phyloP scores from a whole-genome alignment of 2,113 vertebrate species.

The Seriola dumerili region DNA sequence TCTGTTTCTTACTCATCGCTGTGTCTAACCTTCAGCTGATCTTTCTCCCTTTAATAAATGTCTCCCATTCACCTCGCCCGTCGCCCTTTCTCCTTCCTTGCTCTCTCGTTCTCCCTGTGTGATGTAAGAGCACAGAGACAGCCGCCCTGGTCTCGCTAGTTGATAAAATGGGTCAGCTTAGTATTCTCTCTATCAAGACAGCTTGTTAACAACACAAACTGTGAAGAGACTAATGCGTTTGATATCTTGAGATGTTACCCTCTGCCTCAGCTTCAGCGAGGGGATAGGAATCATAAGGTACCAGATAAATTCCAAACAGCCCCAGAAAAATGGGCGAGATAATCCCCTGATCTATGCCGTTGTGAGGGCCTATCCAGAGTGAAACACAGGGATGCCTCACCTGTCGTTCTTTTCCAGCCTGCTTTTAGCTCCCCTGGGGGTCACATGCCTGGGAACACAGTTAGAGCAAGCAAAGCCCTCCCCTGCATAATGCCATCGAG shows the following conservation, averaged over 20 bases:
- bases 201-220: slow-evolving; percentile 64
- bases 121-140: slow-evolving; percentile 60
- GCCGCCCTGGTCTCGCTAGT: slow-evolving; percentile 53
- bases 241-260: slow-evolving; percentile 56
- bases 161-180: slow-evolving; percentile 76
- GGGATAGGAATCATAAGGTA: slow-evolving; percentile 67
- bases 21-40: slow-evolving; percentile 21
- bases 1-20: slow-evolving; percentile 11
- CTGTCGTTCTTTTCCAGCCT: slow-evolving; percentile 45
- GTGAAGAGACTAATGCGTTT: slow-evolving; percentile 67
- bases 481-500: slow-evolving; percentile 15
- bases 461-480: slow-evolving; percentile 18
- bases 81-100: slow-evolving; percentile 10
- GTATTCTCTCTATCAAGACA: slow-evolving; percentile 53
- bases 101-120: slow-evolving; percentile 28
- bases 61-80: slow-evolving; percentile 7
- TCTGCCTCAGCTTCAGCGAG: slow-evolving; percentile 9
- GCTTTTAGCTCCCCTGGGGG: slow-evolving; percentile 42
- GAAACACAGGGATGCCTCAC: slow-evolving; percentile 52
- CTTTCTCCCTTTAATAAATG: slow-evolving; percentile 22
- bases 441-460: slow-evolving; percentile 30
- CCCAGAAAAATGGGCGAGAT: slow-evolving; percentile 57
- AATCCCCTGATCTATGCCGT: slow-evolving; percentile 70
- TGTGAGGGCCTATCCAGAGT: slow-evolving; percentile 43
- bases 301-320: slow-evolving; percentile 69